These are phyloP conservation scores for Ruditapes philippinarum DNA, from an alignment of 1,140 invertebrate genomes.

Conservation along the genomic window DNA sequence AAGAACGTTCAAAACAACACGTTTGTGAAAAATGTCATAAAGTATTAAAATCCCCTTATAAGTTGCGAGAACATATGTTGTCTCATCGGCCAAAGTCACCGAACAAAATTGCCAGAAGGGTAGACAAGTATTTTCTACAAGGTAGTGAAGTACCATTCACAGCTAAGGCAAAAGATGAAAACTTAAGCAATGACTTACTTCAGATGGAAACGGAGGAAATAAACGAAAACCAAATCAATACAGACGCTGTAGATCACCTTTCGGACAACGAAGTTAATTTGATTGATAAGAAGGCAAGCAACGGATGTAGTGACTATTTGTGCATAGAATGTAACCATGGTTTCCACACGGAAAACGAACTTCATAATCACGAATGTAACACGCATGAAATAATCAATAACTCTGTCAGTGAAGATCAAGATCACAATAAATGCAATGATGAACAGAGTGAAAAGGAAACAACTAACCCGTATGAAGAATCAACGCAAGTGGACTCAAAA, in stretches of 20 bases:
- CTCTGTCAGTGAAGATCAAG: too few species aligned
- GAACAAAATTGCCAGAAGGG: not conserved
- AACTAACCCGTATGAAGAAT: slow-evolving; percentile 72
- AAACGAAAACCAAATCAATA: slow-evolving; percentile 32
- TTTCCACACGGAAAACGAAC: slow-evolving; percentile 75
- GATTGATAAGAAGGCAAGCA: too few species aligned
- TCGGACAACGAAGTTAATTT: too few species aligned
- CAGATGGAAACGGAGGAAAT: not conserved
- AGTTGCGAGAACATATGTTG: slow-evolving; percentile 74
- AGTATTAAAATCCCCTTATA: slow-evolving; percentile 73
- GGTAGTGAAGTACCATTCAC: not conserved
- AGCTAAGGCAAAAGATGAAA: not conserved
- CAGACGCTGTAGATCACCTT: too few species aligned
- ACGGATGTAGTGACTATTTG: too few species aligned
- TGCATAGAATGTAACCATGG: slow-evolving; percentile 81
- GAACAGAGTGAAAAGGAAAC: too few species aligned
- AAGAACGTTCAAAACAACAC: slow-evolving; percentile 75
- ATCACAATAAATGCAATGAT: too few species aligned
- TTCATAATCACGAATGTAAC: too few species aligned
- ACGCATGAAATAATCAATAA: too few species aligned
- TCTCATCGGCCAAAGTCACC: slow-evolving; percentile 63
- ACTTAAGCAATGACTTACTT: not conserved
- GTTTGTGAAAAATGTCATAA: slow-evolving; percentile 75
- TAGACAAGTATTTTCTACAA: not conserved
- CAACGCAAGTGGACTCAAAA: slow-evolving; percentile 68